Evolutionary conservation across 2,113 vertebrate genomes (phyloP).

Genomic region (Erythrocebus patas): DNA sequence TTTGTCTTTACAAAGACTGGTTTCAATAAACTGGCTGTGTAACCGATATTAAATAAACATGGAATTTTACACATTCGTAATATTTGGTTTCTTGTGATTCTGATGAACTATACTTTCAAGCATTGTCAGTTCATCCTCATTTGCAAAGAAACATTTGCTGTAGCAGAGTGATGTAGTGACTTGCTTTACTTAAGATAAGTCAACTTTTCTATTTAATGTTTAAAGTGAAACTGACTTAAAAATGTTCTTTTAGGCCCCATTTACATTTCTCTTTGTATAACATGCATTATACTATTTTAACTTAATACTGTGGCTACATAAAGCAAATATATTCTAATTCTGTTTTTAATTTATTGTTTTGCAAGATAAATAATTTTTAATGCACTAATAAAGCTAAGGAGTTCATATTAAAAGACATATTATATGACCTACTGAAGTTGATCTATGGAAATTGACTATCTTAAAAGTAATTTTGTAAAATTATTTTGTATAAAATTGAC

Average conservation of each 20-base stretch:
- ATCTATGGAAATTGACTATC: slow-evolving; percentile 54
- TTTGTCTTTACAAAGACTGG: slow-evolving; percentile 72
- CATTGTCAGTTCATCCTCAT: slow-evolving; percentile 71
- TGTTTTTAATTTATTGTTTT: slow-evolving; percentile 64
- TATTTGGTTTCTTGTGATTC: slow-evolving; percentile 77
- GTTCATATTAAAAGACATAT: slow-evolving; percentile 61
- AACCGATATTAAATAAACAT: slow-evolving; percentile 79
- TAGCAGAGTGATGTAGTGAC: slow-evolving; percentile 53
- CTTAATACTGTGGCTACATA: slow-evolving; percentile 48
- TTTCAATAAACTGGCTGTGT: slow-evolving; percentile 71
- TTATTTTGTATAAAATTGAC: slow-evolving; percentile 56
- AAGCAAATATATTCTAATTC: slow-evolving; percentile 58
- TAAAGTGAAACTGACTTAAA: slow-evolving; percentile 70
- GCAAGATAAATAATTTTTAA: slow-evolving; percentile 70
- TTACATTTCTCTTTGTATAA: slow-evolving; percentile 58
- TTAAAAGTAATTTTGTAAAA: slow-evolving; percentile 63
- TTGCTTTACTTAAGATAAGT: slow-evolving; percentile 72
- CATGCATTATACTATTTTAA: slow-evolving; percentile 56
- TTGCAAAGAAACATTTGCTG: slow-evolving; percentile 69
- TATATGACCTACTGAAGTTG: slow-evolving; percentile 49
- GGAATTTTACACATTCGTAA: slow-evolving; percentile 72
- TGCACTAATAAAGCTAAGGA: slow-evolving; percentile 63
- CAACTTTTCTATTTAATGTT: slow-evolving; percentile 71
- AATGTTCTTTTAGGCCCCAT: slow-evolving; percentile 62
- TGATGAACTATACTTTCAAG: slow-evolving; percentile 73